phyloP scores from a whole-genome alignment of 2,113 vertebrate genomes.

The Copsychus sechellarum region DNA sequence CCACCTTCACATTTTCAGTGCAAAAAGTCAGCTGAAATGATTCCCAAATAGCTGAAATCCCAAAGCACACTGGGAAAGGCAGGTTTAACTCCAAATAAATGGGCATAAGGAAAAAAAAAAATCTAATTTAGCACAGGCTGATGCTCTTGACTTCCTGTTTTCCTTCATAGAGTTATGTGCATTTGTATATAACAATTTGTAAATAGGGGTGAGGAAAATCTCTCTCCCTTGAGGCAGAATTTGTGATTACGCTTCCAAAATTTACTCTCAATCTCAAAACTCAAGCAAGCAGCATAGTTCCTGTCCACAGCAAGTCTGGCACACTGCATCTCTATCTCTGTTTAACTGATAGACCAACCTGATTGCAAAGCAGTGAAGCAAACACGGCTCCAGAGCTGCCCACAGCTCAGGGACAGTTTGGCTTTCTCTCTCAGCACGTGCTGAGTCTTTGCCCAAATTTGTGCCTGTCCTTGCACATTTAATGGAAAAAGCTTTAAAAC shows the following conservation, averaged over 20 bases:
- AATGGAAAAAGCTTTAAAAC: not conserved
- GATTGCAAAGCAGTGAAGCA: not conserved
- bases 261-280: not conserved
- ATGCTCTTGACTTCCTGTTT: not conserved
- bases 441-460: not conserved
- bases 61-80: not conserved
- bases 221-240: not conserved
- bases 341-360: not conserved
- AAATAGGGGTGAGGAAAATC: not conserved
- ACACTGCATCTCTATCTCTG: not conserved
- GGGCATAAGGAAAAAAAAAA: not conserved
- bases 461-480: not conserved
- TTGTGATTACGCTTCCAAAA: not conserved
- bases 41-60: not conserved
- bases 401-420: not conserved
- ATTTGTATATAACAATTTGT: not conserved
- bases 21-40: not conserved
- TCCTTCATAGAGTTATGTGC: not conserved
- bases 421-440: not conserved
- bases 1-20: not conserved
- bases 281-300: not conserved
- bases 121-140: not conserved
- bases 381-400: not conserved
- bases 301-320: not conserved
- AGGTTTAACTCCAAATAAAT: not conserved